These are phyloP conservation scores for Egretta garzetta DNA, from an alignment of 2,113 vertebrate genomes.

Conservation along the genomic window DNA sequence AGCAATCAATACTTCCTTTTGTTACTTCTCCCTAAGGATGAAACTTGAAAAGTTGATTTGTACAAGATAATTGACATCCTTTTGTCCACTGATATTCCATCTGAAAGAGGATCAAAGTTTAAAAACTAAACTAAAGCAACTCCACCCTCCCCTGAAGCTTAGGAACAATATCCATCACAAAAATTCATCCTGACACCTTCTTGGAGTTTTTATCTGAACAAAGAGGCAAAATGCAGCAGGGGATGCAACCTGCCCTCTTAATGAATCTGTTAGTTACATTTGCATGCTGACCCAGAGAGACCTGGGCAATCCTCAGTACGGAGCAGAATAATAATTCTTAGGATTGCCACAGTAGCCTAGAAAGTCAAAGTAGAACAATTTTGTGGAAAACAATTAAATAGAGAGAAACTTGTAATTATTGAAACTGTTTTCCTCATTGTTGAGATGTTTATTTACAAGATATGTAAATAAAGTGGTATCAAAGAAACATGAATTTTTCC, in stretches of 20 bases:
- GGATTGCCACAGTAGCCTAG: background rate
- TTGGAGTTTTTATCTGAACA: background rate
- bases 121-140: background rate
- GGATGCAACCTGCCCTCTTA: background rate
- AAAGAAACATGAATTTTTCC: background rate
- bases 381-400: background rate
- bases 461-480: background rate
- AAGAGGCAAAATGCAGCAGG: background rate
- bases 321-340: background rate
- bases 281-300: background rate
- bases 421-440: background rate
- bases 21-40: background rate
- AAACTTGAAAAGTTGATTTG: constrained; percentile 16
- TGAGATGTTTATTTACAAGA: background rate
- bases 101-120: background rate
- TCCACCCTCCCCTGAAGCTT: background rate
- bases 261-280: background rate
- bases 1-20: constrained; percentile 36
- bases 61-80: background rate
- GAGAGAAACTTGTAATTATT: background rate
- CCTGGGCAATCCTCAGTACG: background rate
- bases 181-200: background rate
- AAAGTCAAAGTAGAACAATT: background rate
- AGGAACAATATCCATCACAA: background rate
- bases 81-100: background rate